phyloP scores from a whole-genome alignment of 2,797 vertebrate species.

The Diplodus sargus region DNA sequence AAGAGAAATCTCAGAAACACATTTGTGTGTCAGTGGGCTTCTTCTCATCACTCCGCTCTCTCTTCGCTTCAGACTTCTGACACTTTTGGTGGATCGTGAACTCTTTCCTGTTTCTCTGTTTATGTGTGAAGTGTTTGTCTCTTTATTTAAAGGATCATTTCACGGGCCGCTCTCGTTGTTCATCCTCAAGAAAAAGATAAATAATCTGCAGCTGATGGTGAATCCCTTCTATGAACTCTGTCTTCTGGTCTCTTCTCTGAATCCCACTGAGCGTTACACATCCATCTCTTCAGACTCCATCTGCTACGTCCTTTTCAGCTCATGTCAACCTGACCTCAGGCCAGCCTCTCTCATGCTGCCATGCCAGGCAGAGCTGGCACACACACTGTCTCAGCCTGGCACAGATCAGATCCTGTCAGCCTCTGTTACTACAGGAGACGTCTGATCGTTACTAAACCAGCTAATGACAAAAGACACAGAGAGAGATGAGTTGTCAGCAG shows the following conservation, averaged over 20 bases:
- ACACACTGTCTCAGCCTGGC: constrained; percentile 20
- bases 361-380: constrained; percentile 42
- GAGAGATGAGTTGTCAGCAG: constrained; percentile 13
- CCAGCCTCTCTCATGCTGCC: constrained; percentile 24
- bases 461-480: constrained; percentile 18
- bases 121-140: not conserved
- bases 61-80: not conserved
- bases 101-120: not conserved
- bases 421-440: constrained; percentile 19
- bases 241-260: not conserved
- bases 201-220: not conserved
- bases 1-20: not conserved
- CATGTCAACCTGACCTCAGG: constrained; percentile 32
- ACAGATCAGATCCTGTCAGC: constrained; percentile 34
- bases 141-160: not conserved
- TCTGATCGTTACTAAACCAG: constrained; percentile 19
- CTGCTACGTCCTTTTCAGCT: constrained; percentile 18
- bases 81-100: not conserved
- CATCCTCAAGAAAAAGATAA: not conserved
- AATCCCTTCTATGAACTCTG: not conserved
- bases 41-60: too few relatives aligned
- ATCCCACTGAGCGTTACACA: constrained; percentile 20
- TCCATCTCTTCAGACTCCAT: constrained; percentile 12
- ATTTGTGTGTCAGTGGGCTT: not conserved
- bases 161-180: not conserved